Conservation (phyloP, 2,797 vertebrate genomes). For the Vespertilio murinus region DNA sequence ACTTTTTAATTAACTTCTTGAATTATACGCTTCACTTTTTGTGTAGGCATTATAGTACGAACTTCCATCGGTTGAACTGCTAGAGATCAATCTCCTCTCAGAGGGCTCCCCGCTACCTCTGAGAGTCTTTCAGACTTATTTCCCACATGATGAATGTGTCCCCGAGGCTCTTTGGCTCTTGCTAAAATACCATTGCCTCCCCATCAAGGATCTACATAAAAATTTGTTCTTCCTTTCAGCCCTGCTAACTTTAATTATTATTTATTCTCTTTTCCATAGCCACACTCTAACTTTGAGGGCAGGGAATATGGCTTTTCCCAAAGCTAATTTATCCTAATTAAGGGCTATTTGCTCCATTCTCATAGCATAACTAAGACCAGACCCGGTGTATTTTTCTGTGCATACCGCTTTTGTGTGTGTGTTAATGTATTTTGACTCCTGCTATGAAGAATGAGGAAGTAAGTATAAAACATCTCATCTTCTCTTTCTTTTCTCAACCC, state of each 20-base stretch:
- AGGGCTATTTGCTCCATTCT: neutral
- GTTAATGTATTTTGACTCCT: neutral
- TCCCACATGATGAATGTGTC: neutral
- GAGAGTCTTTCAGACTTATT: neutral
- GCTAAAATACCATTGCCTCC: neutral
- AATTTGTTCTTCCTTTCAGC: neutral
- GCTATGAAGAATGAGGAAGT: neutral
- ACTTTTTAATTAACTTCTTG: constrained; percentile 30
- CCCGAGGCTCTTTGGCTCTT: neutral
- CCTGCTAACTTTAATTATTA: neutral
- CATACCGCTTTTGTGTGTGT: no score
- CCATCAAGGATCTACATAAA: neutral
- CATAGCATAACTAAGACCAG: neutral
- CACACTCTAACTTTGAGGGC: neutral
- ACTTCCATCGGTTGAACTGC: neutral
- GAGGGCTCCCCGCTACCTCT: neutral
- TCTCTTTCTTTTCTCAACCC: neutral
- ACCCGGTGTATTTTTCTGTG: neutral
- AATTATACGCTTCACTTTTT: constrained; percentile 20
- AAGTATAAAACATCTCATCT: neutral
- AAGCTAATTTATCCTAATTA: neutral
- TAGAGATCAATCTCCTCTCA: neutral
- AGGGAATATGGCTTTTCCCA: neutral
- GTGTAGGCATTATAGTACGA: neutral
- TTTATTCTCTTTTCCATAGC: neutral